phyloP scores from a whole-genome alignment of 2,888 invertebrate species.

The Protophormia terraenovae region DNA sequence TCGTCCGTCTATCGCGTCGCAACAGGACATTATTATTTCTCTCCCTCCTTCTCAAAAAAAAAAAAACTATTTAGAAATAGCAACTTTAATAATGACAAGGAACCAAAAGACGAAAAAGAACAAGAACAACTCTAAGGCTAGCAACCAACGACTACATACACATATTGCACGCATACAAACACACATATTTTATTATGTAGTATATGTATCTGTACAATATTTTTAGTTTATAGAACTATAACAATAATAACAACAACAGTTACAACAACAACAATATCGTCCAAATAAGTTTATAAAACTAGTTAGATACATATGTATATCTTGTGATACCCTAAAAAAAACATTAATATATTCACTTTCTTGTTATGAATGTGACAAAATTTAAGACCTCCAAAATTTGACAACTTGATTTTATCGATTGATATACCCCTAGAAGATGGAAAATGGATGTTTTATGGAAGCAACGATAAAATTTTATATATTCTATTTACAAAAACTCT shows the following conservation, averaged over 20 bases:
- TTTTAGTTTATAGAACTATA: constrained; percentile 15
- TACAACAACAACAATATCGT: background rate
- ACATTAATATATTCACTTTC: no score
- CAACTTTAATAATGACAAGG: constrained; percentile 52
- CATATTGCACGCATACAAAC: background rate
- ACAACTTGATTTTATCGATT: no score
- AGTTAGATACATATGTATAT: no score
- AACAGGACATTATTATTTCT: constrained; percentile 69
- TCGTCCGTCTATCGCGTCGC: constrained; percentile 67
- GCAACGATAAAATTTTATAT: no score
- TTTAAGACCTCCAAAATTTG: no score
- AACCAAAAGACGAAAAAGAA: constrained; percentile 44
- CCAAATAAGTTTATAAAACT: background rate
- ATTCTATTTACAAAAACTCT: no score
- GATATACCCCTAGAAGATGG: no score
- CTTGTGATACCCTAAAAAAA: no score
- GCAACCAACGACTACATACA: constrained; percentile 6
- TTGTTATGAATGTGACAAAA: no score
- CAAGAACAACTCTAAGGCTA: constrained; percentile 30
- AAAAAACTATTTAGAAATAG: constrained; percentile 29
- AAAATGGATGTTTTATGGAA: no score
- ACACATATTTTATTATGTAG: background rate
- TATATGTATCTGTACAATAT: background rate
- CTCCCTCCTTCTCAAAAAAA: constrained; percentile 56
- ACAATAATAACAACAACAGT: background rate